Evolutionary conservation across 2,113 vertebrate genomes (phyloP), one percentile per base, ranked within the genome.

Genomic region (Desmodus rotundus): DNA sequence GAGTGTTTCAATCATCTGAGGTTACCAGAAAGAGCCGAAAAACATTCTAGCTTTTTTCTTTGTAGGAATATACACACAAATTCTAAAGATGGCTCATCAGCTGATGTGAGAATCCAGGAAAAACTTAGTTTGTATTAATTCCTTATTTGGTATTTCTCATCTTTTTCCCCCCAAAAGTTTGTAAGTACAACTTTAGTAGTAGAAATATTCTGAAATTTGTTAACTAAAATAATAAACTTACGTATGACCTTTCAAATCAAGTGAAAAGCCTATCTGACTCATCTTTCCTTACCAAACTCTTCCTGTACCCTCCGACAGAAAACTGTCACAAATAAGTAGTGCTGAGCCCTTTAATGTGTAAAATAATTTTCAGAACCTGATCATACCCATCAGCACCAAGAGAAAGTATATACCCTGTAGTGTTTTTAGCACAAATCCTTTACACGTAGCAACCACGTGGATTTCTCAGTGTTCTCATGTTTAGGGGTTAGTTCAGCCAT

Each of bases 181-280:
- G 33, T 88, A 43, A 11, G 47, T 85, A 14, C 28, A 77, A 47
- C 36, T 52, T 78, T 22, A 87, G 70, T 67, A 72, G 33, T 52
- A 94, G 58, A 95, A 80, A 93, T 89, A 70, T 84, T 54, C 26
- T 14, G 68, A 36, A 96, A 89, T 72, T 38, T 87, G 33, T 96
- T 91, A 86, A 72, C 61, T 94, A 91, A 16, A 94, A 1, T 95
- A 93, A 91, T 97, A 93, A 96, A 95, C 86, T 76, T 91, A 80
- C 5, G 77, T 93, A 83, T 19, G 89, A 95, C 78, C 89, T 96
- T 96, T 96, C 82, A 77, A 50, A 76, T 85, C 56, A 95, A 93
- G 68, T 38, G n/a, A 89, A 95, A 93, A 89, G 19, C 74, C 58
- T 95, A 0, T 94, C 15, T 96, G 89, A 95, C 87, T 98, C 88